phyloP scores from a whole-genome alignment of 1,140 invertebrate genomes.

The Apis mellifera region Amel_HAv3.1 CM009931.2:14999001-14999500 shows the following conservation, averaged over 20 bases:
- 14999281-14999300: conserved; percentile 46
- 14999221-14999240: conserved; percentile 46
- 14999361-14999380: conserved; percentile 9
- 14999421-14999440: conserved; percentile 40
- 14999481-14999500: conserved; percentile 21
- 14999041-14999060: background rate
- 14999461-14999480: background rate
- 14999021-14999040: background rate
- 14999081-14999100: conserved; percentile 11
- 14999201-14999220: conserved; percentile 49
- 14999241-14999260: conserved; percentile 36
- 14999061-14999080: background rate
- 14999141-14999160: conserved; percentile 55
- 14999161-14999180: conserved; percentile 47
- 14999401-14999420: conserved; percentile 38
- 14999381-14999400: conserved; percentile 1
- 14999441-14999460: background rate
- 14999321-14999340: conserved; percentile 23
- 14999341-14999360: conserved; percentile 18
- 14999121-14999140: conserved; percentile 44
- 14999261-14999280: conserved; percentile 43
- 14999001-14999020: background rate
- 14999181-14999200: conserved; percentile 19
- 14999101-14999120: conserved; percentile 38
- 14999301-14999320: conserved; percentile 39